Evolutionary conservation across 2,888 invertebrate species (phyloP), one percentile per base, ranked within the genome.

Genomic region (Tinea semifulvella): DNA sequence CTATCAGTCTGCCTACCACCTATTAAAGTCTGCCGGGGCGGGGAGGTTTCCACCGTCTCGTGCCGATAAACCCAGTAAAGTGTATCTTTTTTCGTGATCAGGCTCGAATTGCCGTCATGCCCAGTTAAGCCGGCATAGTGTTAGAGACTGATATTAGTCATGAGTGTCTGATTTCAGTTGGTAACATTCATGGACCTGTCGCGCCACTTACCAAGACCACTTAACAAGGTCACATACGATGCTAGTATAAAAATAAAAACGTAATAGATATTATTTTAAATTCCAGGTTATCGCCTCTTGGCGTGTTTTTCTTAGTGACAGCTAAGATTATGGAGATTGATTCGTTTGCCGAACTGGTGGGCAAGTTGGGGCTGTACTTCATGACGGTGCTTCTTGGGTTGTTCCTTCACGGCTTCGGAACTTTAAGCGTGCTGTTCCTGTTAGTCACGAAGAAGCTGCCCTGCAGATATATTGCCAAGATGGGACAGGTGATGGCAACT

Each of bases 261-360:
- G 8, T 22, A 28, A 28, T n/a, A 28, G 14, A 14, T 35, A 14
- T 36, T 8, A 36, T 18, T 18, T 2, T 10, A 27, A 17, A 48
- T 65, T 77, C 6, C 71, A 95, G 95, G 94, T 65, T 95, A 18
- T 95, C 96, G 10, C 96, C 96, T 0, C 68, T 94, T 20, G 96
- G 96, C 51, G 93, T 96, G 10, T 89, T 91, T 58, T 96, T 94
- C 77, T 73, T 96, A 53, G 91, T 97, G 17, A 89, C 93, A 7
- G 92, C 94, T 26, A 96, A 96, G 76, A 90, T 97, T 45, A 85
- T 96, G 69, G 95, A 93, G 65, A 96, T 96, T 73, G 87, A 91
- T 28, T 92, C 94, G 18, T 91, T 96, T 60, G 85, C 86, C 0
- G 89, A 90, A 10, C 85, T 96, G 46, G 86, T 96, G 22, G 91